Conservation (phyloP, 2,797 vertebrate genomes). For the Leontocebus nigricollis region DNA sequence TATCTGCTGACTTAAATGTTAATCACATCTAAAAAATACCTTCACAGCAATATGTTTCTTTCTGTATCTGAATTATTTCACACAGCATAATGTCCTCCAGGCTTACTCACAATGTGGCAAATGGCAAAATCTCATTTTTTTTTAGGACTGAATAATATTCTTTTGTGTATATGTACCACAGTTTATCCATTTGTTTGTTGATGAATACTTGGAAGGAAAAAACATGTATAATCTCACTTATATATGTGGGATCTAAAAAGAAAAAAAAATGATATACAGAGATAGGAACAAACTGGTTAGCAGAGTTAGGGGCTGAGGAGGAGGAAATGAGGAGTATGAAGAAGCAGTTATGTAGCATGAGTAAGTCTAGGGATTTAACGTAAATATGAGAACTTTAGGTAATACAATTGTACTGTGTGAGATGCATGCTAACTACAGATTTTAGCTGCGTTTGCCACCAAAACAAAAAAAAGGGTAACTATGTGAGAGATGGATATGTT, state of each 20-base stretch:
- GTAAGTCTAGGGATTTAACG: neutral
- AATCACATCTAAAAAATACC: neutral
- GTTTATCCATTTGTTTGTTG: neutral
- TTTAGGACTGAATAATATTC: neutral
- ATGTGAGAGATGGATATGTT: neutral
- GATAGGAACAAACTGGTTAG: neutral
- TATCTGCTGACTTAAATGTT: slow-evolving; percentile 7
- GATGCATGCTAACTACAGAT: neutral
- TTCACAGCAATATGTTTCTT: neutral
- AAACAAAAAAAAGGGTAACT: neutral
- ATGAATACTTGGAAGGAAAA: neutral
- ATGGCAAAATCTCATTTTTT: neutral
- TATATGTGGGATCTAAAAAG: neutral
- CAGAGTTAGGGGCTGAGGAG: neutral
- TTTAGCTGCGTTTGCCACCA: neutral
- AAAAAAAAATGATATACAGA: neutral
- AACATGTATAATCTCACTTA: neutral
- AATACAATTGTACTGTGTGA: neutral
- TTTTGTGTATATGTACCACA: neutral
- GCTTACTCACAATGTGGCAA: neutral
- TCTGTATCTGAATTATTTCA: neutral
- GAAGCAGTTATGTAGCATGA: neutral
- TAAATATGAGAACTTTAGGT: neutral
- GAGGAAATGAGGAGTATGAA: neutral
- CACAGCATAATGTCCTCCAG: neutral